Base-by-base conservation (phyloP, 2,888 invertebrate species). In the Sceliomorpha sp. region DNA sequence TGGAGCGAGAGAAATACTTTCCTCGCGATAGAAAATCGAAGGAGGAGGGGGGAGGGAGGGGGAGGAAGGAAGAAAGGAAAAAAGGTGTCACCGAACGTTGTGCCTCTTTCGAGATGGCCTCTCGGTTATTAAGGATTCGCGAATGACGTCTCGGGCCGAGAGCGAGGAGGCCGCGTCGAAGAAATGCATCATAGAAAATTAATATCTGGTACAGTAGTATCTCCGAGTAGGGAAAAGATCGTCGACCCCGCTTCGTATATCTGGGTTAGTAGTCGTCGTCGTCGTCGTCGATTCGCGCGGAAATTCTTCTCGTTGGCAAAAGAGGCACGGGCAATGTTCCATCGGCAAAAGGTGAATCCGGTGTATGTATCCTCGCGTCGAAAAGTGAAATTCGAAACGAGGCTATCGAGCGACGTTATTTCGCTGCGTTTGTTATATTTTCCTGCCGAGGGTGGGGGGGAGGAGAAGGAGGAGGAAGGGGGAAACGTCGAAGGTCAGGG, bases 241-340 rank as follows among this genome's bases (percentile, higher is more conserved):
- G 81, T 83, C 85, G 87, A 88, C 87, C 87, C 75, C 78, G 77
- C 76, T 63, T 77, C 81, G 84, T 84, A n/a, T n/a, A 88, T 87
- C 87, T 88, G 83, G 87, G 87, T 88, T 87, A 88, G 87, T 86
- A 87, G 87, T 85, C 86, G 84, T 84, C 82, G 84, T 74, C 83
- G 87, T 85, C 86, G 84, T 84, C 82, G 84, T 74, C 83, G 85
- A 84, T 85, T 84, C 85, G 80, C 86, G 86, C 83, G 85, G 84
- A 85, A 86, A 86, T 80, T 82, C 83, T 85, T 83, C 83, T 84
- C 82, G 84, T 83, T 76, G 78, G 74, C n/a, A n/a, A 78, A 74
- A 63, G 40, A 66, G 73, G 50, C 70, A 62, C 70, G 48, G 67
- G 68, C 48, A 69, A 73, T 62, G 76, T 62, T 79, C 75, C 74